Evolutionary conservation across 1,140 invertebrate genomes (phyloP), one percentile per base, ranked within the genome.

Genomic region (Drosophila willistoni): DNA sequence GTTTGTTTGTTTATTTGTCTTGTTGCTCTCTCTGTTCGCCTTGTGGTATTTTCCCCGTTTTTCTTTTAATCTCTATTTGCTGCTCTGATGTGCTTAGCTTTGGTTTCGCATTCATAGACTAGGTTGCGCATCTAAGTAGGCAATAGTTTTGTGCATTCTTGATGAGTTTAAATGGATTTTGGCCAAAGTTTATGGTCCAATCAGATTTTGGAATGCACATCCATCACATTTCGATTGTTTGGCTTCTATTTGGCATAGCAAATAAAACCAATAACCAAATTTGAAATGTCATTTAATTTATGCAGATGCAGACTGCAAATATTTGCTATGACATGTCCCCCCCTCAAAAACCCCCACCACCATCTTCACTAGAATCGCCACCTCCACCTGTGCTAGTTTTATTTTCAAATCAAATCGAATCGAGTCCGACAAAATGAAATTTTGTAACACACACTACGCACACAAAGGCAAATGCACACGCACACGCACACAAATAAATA

Each of bases 81-180:
- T 29, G 6, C 29, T 29, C 29, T 6, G 29, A 29, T 29, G 6
- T 29, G 29, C 6, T 29, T 29, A 5, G 64, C 68, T 73, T 71
- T 75, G 83, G 64, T 74, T 79, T 71, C 61, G 59, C 64, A 71
- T 79, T 76, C 69, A 73, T 25, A 54, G 66, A 67, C 51, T 70
- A 9, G 22, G 34, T 41, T 66, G 33, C 56, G 64, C 64, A 71
- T 68, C 9, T 61, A 63, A 47, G 66, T 77, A 73, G 70, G 70
- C 70, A 44, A 70, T 64, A 66, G 55, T 67, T 73, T 81, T 56
- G 54, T 59, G 33, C 56, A 34, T 59, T 19, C 33, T 39, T 59
- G 56, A 59, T 59, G 14, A 59, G 25, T 19, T 36, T 10, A 57
- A 57, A 57, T 57, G 14, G 29, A 17, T 13, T 57, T 29, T 57